Evolutionary conservation across 2,113 vertebrate genomes (phyloP).

Genomic region (Mastomys natalensis): DNA sequence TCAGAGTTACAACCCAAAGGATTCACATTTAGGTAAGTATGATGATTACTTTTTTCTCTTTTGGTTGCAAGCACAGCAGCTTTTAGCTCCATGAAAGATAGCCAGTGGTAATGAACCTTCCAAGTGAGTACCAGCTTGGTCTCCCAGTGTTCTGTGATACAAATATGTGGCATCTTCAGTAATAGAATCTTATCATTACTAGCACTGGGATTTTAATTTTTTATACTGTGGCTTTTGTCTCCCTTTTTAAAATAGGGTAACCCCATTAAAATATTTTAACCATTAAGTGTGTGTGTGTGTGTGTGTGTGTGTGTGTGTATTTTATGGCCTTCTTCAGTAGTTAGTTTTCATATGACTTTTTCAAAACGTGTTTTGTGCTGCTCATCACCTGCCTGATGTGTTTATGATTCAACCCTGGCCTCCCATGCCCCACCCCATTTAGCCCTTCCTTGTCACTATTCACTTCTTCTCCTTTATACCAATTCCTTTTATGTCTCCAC

Average conservation of each 20-base stretch:
- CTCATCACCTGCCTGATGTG: too few relatives aligned
- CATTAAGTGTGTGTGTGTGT: neutral
- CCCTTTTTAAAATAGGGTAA: neutral
- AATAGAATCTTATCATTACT: neutral
- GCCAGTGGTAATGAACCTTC: neutral
- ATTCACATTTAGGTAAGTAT: too few relatives aligned
- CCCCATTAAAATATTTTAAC: neutral
- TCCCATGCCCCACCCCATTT: neutral
- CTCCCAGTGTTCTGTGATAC: neutral
- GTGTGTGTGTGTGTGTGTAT: too few relatives aligned
- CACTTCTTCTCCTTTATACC: neutral
- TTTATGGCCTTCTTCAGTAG: neutral
- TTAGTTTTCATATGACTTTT: neutral
- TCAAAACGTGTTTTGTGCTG: neutral
- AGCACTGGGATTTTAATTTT: neutral
- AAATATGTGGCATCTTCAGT: too few relatives aligned
- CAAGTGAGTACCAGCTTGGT: neutral
- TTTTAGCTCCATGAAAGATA: neutral
- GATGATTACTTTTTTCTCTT: neutral
- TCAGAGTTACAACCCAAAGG: neutral
- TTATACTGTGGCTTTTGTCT: neutral
- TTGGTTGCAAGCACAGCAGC: neutral
- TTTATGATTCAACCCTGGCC: too few relatives aligned
- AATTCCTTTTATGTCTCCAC: neutral
- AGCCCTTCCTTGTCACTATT: neutral